Evolutionary conservation across 2,888 invertebrate species (phyloP).

Genomic region (Tribolium freemani): DNA sequence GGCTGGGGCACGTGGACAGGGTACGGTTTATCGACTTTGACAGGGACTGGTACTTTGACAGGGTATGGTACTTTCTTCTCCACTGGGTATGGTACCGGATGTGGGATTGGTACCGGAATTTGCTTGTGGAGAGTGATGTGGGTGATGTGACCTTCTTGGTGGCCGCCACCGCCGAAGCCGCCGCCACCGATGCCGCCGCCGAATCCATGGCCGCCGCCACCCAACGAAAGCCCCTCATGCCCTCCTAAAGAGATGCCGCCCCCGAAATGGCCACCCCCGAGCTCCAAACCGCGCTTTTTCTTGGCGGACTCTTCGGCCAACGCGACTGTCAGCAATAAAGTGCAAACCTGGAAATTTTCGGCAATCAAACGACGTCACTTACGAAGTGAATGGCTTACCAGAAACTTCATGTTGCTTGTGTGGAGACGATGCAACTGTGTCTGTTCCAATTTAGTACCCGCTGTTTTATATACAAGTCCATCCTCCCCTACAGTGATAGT

Average conservation of each 20-base stretch:
- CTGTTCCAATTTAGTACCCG: constrained; percentile 52
- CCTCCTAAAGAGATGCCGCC: constrained; percentile 39
- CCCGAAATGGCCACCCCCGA: constrained; percentile 50
- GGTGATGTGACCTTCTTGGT: constrained; percentile 64
- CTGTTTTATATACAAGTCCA: constrained; percentile 55
- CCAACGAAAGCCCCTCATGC: constrained; percentile 23
- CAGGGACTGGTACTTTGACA: constrained; percentile 70
- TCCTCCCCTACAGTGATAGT: constrained; percentile 59
- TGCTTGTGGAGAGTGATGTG: constrained; percentile 77
- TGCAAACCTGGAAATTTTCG: constrained; percentile 51
- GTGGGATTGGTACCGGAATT: constrained; percentile 71
- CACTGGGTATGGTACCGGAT: constrained; percentile 73
- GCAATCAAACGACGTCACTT: not conserved
- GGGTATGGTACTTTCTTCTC: constrained; percentile 79
- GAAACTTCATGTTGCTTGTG: constrained; percentile 58
- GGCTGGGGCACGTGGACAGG: constrained; percentile 76
- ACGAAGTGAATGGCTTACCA: constrained; percentile 50
- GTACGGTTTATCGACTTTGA: constrained; percentile 74
- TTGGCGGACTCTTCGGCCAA: constrained; percentile 53
- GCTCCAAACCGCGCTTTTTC: constrained; percentile 55
- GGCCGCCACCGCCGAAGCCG: constrained; percentile 48
- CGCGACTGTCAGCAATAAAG: constrained; percentile 53
- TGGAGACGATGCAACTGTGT: constrained; percentile 55
- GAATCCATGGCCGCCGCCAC: constrained; percentile 42
- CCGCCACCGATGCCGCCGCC: constrained; percentile 44